Percentiles rank a stretch among this genome's conserved stretches.
These are phyloP conservation scores for Antechinus stuartii DNA, from an alignment of 2,113 vertebrate species.

Conservation along the genomic window DNA sequence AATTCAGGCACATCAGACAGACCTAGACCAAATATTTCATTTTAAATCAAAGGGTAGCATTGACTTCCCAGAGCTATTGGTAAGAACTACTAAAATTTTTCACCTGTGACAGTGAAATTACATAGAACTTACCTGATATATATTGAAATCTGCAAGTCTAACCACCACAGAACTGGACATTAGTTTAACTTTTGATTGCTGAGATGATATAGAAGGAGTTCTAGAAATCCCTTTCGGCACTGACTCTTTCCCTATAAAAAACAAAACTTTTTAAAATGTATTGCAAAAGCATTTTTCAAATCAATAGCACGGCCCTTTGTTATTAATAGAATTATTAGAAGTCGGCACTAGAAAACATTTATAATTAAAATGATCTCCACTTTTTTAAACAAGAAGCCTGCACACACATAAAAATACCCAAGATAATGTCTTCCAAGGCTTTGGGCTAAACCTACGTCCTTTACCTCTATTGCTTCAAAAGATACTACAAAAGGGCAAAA, in stretches of 20 bases:
- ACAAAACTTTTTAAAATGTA: conserved; percentile 64
- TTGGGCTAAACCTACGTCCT: neutral
- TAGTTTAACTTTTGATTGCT: conserved; percentile 91
- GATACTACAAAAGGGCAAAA: neutral
- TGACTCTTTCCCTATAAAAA: conserved; percentile 85
- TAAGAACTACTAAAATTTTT: conserved; percentile 16
- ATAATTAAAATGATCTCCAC: neutral
- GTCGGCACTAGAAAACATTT: neutral
- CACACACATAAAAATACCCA: conserved; percentile 23
- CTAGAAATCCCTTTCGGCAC: conserved; percentile 83
- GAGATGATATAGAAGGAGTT: conserved; percentile 85
- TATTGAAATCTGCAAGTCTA: conserved; percentile 97
- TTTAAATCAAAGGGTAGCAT: conserved; percentile 40
- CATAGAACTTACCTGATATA: conserved; percentile 93
- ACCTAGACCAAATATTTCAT: conserved; percentile 17
- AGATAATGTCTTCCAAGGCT: conserved; percentile 23
- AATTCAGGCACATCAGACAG: conserved; percentile 44
- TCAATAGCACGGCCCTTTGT: neutral
- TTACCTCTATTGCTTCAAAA: neutral
- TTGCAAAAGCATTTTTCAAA: conserved; percentile 39
- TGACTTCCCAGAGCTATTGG: conserved; percentile 2
- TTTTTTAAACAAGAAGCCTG: conserved; percentile 47
- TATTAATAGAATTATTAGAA: conserved; percentile 52
- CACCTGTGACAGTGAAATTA: conserved; percentile 47
- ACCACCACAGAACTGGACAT: conserved; percentile 97